Evolutionary conservation across 2,113 vertebrate genomes (phyloP).

Genomic region (Dasyurus viverrinus): DNA sequence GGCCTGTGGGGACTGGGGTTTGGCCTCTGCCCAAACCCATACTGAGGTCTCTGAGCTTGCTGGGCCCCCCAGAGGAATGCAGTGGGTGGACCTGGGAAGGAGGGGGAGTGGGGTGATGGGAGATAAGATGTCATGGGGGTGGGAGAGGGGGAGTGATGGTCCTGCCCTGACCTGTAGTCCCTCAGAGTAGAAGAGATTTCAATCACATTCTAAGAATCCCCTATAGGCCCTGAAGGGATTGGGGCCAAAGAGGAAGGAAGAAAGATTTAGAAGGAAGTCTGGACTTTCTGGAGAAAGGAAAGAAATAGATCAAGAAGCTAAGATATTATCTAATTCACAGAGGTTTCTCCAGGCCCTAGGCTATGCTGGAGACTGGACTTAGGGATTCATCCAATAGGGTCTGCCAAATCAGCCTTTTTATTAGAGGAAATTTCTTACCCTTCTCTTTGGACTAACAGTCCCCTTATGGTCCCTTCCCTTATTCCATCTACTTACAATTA

Average conservation of each 20-base stretch:
- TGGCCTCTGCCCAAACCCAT: background rate
- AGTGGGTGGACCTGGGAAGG: background rate
- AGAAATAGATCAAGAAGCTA: background rate
- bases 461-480: background rate
- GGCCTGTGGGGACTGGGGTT: background rate
- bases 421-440: background rate
- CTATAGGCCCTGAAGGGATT: background rate
- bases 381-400: background rate
- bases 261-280: background rate
- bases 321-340: background rate
- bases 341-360: background rate
- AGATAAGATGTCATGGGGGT: background rate
- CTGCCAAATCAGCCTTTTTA: background rate
- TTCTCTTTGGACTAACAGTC: background rate
- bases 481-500: background rate
- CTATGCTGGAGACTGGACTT: background rate
- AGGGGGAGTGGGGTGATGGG: background rate
- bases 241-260: background rate
- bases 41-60: background rate
- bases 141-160: background rate
- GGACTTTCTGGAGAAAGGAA: background rate
- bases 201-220: background rate
- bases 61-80: background rate
- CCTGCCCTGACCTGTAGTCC: constrained; percentile 4
- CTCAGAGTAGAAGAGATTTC: background rate